These are phyloP conservation scores for Nomia melanderi DNA, from an alignment of 1,140 invertebrate genomes.

Conservation along the genomic window DNA sequence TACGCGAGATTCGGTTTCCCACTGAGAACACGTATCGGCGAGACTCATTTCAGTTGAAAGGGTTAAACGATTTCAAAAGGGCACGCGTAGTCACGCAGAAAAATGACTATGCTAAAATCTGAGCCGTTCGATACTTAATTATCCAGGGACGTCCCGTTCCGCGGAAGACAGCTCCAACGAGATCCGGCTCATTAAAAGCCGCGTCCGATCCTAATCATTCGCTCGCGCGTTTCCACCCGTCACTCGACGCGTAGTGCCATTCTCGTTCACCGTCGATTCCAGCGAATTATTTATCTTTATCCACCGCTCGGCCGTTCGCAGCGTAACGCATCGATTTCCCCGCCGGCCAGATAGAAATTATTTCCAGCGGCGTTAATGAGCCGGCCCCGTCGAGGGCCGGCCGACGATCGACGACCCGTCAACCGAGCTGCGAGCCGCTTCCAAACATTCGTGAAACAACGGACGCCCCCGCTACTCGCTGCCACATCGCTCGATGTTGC, in stretches of 20 bases:
- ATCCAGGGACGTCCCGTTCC: neutral
- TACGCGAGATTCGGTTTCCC: too few relatives aligned
- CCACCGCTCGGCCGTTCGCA: neutral
- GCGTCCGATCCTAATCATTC: too few relatives aligned
- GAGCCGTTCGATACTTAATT: neutral
- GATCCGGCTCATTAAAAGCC: neutral
- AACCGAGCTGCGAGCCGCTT: neutral
- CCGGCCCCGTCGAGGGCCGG: too few relatives aligned
- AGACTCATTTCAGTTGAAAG: too few relatives aligned
- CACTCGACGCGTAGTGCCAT: neutral
- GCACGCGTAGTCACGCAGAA: too few relatives aligned
- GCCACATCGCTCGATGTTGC: too few relatives aligned
- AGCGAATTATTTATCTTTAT: conserved; percentile 6
- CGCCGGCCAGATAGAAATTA: conserved; percentile 8
- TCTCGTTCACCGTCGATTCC: neutral
- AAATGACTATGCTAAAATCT: too few relatives aligned
- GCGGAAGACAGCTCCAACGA: too few relatives aligned
- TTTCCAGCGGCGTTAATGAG: conserved; percentile 13
- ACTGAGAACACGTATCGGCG: too few relatives aligned
- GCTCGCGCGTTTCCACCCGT: neutral
- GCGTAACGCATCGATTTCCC: neutral
- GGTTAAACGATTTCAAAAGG: too few relatives aligned
- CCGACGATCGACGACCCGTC: neutral
- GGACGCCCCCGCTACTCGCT: too few relatives aligned
- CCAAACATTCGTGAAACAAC: neutral